phyloP scores from a whole-genome alignment of 2,797 vertebrate genomes.

The Danio kyathit region DNA sequence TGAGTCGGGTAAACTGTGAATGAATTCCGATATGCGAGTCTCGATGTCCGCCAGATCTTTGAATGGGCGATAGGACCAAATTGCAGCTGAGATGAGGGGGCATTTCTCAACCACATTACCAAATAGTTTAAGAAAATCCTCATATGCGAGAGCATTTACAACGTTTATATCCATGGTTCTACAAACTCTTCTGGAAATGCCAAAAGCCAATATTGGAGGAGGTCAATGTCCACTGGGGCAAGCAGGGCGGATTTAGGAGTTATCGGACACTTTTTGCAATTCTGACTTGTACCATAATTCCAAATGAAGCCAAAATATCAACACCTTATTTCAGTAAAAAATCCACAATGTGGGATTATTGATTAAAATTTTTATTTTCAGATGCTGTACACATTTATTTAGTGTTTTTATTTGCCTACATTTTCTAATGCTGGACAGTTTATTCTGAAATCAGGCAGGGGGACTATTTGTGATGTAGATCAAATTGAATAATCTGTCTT shows the following conservation, averaged over 20 bases:
- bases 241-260: neutral
- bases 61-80: constrained; percentile 84
- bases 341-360: too few species aligned
- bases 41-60: constrained; percentile 71
- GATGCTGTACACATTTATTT: too few species aligned
- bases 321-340: neutral
- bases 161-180: constrained; percentile 78
- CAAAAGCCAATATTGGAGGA: constrained; percentile 9
- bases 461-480: too few species aligned
- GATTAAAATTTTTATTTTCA: too few species aligned
- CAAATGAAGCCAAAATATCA: neutral
- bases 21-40: constrained; percentile 76
- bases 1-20: constrained; percentile 79
- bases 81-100: constrained; percentile 80
- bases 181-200: neutral
- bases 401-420: too few species aligned
- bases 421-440: too few species aligned
- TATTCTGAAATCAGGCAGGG: too few species aligned
- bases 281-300: neutral
- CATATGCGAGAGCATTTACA: constrained; percentile 81
- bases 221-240: constrained; percentile 46
- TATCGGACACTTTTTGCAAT: neutral
- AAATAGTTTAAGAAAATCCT: constrained; percentile 83
- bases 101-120: constrained; percentile 86
- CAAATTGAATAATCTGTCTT: too few species aligned